Evolutionary conservation across 92 coral and sea anemone species (phyloP), one percentile per base, ranked within the genome.

Genomic region (Umimayanthus kanabou): DNA sequence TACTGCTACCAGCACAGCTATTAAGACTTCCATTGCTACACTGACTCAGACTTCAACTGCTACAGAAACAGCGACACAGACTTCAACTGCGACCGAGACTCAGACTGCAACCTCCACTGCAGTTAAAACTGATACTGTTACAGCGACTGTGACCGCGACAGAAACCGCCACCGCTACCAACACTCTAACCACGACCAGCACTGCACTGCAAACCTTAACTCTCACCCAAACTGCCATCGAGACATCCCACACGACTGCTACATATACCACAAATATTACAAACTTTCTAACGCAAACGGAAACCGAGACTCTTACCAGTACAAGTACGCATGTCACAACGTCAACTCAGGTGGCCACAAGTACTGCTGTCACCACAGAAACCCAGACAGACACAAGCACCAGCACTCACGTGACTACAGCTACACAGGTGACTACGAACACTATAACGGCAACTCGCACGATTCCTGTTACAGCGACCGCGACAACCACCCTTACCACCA

Each of bases 371-470:
- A 64, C 85, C 13, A 81, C 85, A 13, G 49, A 33, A 6, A 80
- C 84, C 47, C 16, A 29, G 28, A 80, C 84, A 3, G 65, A 22
- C 13, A 55, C 70, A 13, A 81, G 50, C 50, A 33, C 25, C 37
- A 81, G 85, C 37, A 81, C 85, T 6, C 55, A 81, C 3, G 57
- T 64, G 37, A 37, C 85, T 40, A 82, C 86, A 23, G 50, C 86
- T 23, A 82, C 77, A 82, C 58, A 43, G 9, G 39, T 67, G 57
- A 26, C 20, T 2, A 82, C 86, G 5, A 28, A 64, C 77, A 82
- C 86, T 7, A 82, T 82, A 25, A 82, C 61, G 18, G 86, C 76
- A 10, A 82, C 86, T n/a, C 86, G 57, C 7, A 82, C 86, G 33
- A 67, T 70, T 6, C 76, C 86, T 25, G 77, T 82, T 43, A 82